Conservation (phyloP, 2,797 vertebrate species). For the Molossus alvarezi region DNA sequence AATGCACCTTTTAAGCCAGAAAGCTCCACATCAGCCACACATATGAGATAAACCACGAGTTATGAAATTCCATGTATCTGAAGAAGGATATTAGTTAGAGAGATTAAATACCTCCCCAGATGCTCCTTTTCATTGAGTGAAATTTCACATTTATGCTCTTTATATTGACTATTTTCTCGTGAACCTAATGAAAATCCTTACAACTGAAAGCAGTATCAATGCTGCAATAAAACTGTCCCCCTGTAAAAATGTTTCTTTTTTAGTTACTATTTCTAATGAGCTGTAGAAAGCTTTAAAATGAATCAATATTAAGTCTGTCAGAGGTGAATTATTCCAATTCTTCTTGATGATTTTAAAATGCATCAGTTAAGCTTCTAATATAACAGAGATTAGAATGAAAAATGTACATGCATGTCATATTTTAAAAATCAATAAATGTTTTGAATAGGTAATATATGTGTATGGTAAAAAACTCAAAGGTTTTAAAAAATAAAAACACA, state of each 20-base stretch:
- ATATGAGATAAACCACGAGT: background rate
- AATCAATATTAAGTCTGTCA: conserved; percentile 46
- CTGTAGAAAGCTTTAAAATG: conserved; percentile 39
- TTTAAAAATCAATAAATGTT: conserved; percentile 4
- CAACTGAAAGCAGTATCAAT: background rate
- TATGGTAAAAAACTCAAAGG: background rate
- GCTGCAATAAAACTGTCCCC: background rate
- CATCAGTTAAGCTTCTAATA: conserved; percentile 37
- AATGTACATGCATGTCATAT: background rate
- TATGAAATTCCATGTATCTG: background rate
- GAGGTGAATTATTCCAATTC: conserved; percentile 34
- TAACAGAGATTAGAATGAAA: background rate
- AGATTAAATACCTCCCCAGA: background rate
- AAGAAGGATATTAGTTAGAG: background rate
- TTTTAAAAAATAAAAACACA: background rate
- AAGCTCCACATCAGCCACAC: background rate
- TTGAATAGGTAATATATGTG: background rate
- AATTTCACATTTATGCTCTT: conserved; percentile 34
- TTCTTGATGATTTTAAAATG: conserved; percentile 34
- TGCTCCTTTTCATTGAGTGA: background rate
- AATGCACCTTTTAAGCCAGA: background rate
- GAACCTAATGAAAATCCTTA: conserved; percentile 17
- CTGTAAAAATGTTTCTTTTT: background rate
- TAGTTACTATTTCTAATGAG: conserved; percentile 36
- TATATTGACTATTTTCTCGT: conserved; percentile 37